These are phyloP conservation scores for Semicossyphus pulcher DNA, from an alignment of 2,113 vertebrate genomes.

Conservation along the genomic window DNA sequence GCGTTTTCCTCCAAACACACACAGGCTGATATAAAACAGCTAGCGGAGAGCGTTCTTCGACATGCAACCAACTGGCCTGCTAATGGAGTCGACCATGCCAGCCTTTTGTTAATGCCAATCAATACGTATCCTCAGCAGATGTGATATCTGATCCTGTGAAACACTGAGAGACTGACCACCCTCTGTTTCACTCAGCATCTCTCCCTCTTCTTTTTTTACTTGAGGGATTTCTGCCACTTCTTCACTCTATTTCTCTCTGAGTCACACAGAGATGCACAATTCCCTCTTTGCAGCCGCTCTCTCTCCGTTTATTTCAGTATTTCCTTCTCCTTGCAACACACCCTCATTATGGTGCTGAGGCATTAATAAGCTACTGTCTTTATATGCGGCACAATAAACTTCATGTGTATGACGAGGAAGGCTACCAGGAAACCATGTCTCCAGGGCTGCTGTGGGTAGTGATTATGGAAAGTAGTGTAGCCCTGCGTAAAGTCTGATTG, in stretches of 20 bases:
- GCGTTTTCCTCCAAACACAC: background rate
- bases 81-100: conserved; percentile 70
- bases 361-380: conserved; percentile 38
- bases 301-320: background rate
- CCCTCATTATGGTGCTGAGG: conserved; percentile 18
- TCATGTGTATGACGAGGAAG: conserved; percentile 41
- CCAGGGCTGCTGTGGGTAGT: conserved; percentile 33
- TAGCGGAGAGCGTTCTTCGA: background rate
- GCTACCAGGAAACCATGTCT: conserved; percentile 43
- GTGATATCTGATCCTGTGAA: conserved; percentile 76
- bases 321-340: conserved; percentile 18
- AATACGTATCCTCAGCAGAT: conserved; percentile 70
- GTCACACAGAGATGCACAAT: background rate
- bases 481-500: conserved; percentile 29
- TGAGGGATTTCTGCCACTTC: background rate
- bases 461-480: conserved; percentile 47
- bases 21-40: background rate
- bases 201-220: conserved; percentile 5
- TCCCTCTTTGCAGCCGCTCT: conserved; percentile 12
- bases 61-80: conserved; percentile 37
- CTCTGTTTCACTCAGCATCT: conserved; percentile 39
- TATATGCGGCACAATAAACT: conserved; percentile 17
- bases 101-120: conserved; percentile 77
- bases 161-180: conserved; percentile 58
- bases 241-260: background rate